Conservation (phyloP, 2,888 invertebrate species). For the Metallyticus violacea region DNA sequence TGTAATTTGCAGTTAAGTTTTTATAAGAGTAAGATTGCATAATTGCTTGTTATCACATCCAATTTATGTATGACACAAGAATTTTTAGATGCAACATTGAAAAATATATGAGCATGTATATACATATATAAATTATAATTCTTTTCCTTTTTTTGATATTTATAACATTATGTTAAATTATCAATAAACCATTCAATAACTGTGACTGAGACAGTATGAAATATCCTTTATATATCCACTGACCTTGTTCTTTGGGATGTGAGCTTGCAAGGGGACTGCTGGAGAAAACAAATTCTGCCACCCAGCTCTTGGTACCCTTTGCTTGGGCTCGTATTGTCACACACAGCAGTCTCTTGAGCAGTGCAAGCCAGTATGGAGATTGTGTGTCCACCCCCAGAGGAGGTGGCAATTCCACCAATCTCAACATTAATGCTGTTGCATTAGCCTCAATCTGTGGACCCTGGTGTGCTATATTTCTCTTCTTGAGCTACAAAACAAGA, state of each 20-base stretch:
- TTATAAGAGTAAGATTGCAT: no score
- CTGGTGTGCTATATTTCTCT: conserved; percentile 83
- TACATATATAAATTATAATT: no score
- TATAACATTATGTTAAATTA: no score
- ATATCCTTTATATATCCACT: no score
- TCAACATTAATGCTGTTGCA: conserved; percentile 79
- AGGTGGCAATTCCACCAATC: conserved; percentile 72
- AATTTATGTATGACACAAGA: no score
- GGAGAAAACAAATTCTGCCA: conserved; percentile 85
- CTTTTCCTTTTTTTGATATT: no score
- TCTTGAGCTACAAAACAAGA: conserved; percentile 57
- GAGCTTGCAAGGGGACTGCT: conserved; percentile 76
- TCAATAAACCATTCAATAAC: no score
- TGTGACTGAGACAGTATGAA: no score
- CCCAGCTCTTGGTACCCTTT: conserved; percentile 61
- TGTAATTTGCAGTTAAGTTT: no score
- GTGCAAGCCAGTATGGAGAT: conserved; percentile 61
- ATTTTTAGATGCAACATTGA: no score
- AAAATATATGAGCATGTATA: no score
- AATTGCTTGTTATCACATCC: no score
- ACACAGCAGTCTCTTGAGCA: conserved; percentile 76
- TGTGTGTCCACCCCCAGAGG: conserved; percentile 49
- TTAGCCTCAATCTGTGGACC: conserved; percentile 91
- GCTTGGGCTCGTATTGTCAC: conserved; percentile 66
- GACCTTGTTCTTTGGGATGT: conserved; percentile 79